Base-by-base conservation (phyloP, 1,140 invertebrate species). In the Pseudachorutes palmiensis region DNA sequence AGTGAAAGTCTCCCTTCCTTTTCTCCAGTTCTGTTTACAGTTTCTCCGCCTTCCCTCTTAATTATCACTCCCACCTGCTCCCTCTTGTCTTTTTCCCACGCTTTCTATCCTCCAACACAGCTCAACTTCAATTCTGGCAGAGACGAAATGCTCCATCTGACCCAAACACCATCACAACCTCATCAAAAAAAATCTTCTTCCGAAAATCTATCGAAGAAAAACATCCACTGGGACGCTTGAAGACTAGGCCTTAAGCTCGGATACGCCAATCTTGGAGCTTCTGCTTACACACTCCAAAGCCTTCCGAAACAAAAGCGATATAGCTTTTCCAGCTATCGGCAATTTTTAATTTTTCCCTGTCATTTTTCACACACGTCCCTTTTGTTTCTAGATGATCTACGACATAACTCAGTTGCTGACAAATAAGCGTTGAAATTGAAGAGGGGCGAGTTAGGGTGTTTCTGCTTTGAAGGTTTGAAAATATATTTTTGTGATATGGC, bases 31-130 rank as follows among this genome's bases (percentile, higher is more conserved):
- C 36, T 41, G 36, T 41, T 41, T 41, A 41, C 36, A 55, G 51
- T 55, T 70, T 70, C 69, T 70, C 60, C 66, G 65, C 70, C 69
- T 70, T 69, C 69, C 57, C 70, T 71, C 70, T 74, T 74, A 74
- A 74, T 74, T 74, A 74, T 74, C 69, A 63, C 62, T 48, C 41
- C 65, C 72, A 74, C 72, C 72, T 74, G 72, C 51, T 51, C 67
- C 49, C 61, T 59, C 58, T 67, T 69, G 65, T 62, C 66, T 69
- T 74, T 74, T 71, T 74, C 69, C 70, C 72, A 74, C 72, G 71
- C 65, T 74, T 55, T 68, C 70, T 70, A 67, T 68, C 71, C n/a
- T 71, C 51, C 62, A 48, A 59, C 22, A 31, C n/a, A 28, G 41
- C 45, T 28, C 14, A 60, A 28, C 36, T n/a, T 19, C 31, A 59